Evolutionary conservation across 1,140 invertebrate genomes (phyloP), one percentile per base, ranked within the genome.

Genomic region (Sinonovacula constricta): DNA sequence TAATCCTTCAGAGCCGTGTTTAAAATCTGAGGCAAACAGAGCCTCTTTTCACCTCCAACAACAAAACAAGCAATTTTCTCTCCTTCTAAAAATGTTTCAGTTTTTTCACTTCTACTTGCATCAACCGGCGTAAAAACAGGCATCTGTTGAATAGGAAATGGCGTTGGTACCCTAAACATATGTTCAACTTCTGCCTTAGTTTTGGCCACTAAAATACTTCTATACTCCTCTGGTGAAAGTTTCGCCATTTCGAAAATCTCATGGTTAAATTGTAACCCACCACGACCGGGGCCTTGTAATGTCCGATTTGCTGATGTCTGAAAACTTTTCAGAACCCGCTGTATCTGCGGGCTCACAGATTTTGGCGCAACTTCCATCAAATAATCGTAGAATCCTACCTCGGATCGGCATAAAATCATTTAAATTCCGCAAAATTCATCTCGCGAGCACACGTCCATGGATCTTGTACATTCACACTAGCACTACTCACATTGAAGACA

Each of bases 51-150:
- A 36, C 98, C 98, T 66, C 98, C 98, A 30, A 99, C 95, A 24
- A 94, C 94, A 92, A 99, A 99, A 91, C 97, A 99, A 4, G 97
- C 95, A 87, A 99, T 98, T n/a, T 93, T 93, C 89, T 98, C 96
- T 71, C 95, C 95, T 91, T 98, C 97, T 76, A 99, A 93, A n/a
- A 94, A 90, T 0, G 97, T 98, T 87, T 98, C 96, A 76, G 94
- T 94, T 83, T 95, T 93, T 86, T 97, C 96, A 57, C 95, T 95
- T 59, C 94, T 94, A 69, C 93, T 94, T 57, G 88, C 85, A 90
- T 98, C 97, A 31, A 96, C 93, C 5, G n/a, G 95, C 14, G 95
- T 95, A 63, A 98, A 92, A 56, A 98, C 95, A 5, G 96, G 96
- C 77, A 94, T 92, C 81, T 91, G 88, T 77, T 91, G 91, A 39